A percentile compares a stretch with the other conserved stretches of the same genome.
These are phyloP conservation scores for Telmatochromis sp. DNA, from an alignment of 2,113 vertebrate species.

Conservation along the genomic window DNA sequence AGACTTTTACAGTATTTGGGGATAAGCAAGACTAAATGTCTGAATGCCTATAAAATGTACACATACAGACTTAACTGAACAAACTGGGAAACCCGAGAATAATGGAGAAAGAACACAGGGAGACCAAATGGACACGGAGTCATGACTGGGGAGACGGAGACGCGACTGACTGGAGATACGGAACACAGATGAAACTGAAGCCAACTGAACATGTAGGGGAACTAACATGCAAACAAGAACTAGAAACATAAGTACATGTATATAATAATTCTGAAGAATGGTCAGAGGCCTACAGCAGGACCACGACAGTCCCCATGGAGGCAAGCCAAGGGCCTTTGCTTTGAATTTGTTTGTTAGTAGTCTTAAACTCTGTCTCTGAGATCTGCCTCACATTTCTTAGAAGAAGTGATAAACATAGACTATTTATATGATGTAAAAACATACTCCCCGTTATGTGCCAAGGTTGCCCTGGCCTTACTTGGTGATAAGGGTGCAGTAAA, in stretches of 20 bases:
- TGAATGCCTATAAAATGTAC: not conserved
- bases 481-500: not conserved
- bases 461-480: not conserved
- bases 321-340: not conserved
- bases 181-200: not conserved
- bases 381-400: not conserved
- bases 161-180: not conserved
- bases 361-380: not conserved
- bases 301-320: not conserved
- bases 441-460: not conserved
- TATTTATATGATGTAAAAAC: not conserved
- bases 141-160: not conserved
- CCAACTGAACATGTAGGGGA: not conserved
- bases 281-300: not conserved
- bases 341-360: not conserved
- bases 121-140: fast-evolving
- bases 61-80: not conserved
- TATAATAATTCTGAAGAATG: not conserved
- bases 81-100: fast-evolving
- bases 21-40: not conserved
- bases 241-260: not conserved
- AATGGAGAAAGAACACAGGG: not conserved
- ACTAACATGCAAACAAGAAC: not conserved
- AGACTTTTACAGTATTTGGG: not conserved
- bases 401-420: not conserved